Conservation (phyloP, 2,888 invertebrate genomes). For the Leptopilina myrica region DNA sequence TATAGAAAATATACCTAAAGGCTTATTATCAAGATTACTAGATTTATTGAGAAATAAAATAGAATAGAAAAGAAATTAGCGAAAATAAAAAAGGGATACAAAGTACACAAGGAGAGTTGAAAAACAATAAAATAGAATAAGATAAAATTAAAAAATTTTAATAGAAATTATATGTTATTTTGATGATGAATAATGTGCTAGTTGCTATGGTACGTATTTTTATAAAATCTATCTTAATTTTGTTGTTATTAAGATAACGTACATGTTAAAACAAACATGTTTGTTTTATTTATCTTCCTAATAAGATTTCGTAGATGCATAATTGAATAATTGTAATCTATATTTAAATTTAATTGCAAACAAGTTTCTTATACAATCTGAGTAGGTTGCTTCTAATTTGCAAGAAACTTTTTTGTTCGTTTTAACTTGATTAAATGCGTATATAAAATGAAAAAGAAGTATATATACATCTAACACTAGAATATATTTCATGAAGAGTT, state of each 20-base stretch:
- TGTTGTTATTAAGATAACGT: not conserved
- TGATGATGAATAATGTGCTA: not conserved
- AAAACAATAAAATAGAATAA: not conserved
- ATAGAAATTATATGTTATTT: no score
- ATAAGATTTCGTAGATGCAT: not conserved
- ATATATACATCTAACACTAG: not conserved
- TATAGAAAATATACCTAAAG: not conserved
- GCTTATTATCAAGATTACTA: no score
- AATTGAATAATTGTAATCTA: constrained; percentile 18
- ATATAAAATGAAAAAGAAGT: not conserved
- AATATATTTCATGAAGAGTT: not conserved
- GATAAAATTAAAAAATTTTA: not conserved
- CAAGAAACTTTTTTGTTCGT: not conserved
- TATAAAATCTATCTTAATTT: not conserved
- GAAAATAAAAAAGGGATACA: no score
- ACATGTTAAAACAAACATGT: no score
- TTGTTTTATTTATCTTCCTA: not conserved
- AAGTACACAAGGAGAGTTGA: no score
- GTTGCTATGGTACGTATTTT: not conserved
- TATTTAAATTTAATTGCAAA: constrained; percentile 5
- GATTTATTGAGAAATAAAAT: no score
- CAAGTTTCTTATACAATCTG: constrained; percentile 17
- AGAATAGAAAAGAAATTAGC: no score
- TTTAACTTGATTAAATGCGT: constrained; percentile 16
- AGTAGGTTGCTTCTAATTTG: not conserved